These are phyloP conservation scores for Melanophora roralis DNA, from an alignment of 2,888 invertebrate species.

Conservation along the genomic window DNA sequence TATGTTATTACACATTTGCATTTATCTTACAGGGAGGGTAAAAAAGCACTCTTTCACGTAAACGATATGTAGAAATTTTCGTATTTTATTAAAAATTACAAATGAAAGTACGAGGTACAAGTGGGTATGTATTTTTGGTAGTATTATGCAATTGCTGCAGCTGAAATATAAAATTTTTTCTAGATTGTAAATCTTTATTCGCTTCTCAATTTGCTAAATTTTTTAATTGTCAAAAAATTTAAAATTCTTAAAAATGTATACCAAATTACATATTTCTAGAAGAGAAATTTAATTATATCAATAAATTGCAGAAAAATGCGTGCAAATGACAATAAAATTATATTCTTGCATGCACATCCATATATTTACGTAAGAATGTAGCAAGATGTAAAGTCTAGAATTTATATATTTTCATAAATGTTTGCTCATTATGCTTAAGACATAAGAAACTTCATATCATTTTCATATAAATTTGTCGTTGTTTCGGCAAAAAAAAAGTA, in stretches of 20 bases:
- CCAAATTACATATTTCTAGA: no score
- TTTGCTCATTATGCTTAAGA: constrained; percentile 38
- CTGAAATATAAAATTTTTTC: no score
- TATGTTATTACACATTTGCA: constrained; percentile 7
- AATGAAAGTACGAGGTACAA: no score
- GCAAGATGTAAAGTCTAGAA: constrained; percentile 1
- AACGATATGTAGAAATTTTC: no score
- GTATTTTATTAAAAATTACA: no score
- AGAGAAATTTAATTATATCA: constrained; percentile 14
- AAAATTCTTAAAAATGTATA: no score
- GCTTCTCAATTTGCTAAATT: no score
- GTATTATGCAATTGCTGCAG: no score
- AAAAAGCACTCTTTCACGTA: constrained; percentile 24
- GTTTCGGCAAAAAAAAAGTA: constrained; percentile 31
- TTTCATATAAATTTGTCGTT: constrained; percentile 24
- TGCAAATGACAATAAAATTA: background rate
- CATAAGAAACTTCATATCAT: constrained; percentile 52
- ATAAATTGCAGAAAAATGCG: background rate
- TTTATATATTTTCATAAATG: constrained; percentile 46
- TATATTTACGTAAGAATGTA: background rate
- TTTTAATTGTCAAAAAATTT: no score
- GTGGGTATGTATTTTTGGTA: no score
- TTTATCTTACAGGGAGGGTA: background rate
- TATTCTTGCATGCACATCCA: background rate
- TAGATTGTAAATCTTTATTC: no score